Evolutionary conservation across 2,113 vertebrate species (phyloP).

Genomic region (Plecotus auritus): DNA sequence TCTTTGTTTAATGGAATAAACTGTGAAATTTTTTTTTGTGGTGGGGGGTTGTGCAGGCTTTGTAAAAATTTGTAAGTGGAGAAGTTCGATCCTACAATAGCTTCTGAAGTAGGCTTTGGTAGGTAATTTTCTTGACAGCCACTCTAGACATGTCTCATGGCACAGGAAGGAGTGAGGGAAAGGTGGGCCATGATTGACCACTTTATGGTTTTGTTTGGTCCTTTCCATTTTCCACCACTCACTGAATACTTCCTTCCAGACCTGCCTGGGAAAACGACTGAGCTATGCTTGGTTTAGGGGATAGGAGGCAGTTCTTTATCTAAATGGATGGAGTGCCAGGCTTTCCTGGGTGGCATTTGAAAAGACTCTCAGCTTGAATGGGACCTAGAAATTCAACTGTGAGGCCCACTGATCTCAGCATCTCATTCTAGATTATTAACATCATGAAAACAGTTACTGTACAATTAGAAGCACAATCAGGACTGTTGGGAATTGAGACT

Average conservation of each 20-base stretch:
- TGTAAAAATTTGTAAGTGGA: conserved; percentile 80
- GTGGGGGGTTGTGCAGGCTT: conserved; percentile 77
- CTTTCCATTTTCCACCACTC: conserved; percentile 43
- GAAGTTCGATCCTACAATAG: conserved; percentile 70
- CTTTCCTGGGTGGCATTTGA: not conserved
- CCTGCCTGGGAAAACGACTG: conserved; percentile 19
- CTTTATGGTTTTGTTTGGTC: conserved; percentile 42
- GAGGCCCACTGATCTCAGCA: not conserved
- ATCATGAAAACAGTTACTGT: not conserved
- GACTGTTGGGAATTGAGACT: not conserved
- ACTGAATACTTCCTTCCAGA: conserved; percentile 41
- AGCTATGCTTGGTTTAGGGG: not conserved
- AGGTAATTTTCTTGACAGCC: conserved; percentile 51
- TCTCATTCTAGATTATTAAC: not conserved
- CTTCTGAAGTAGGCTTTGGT: conserved; percentile 61
- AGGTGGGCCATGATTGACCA: not conserved
- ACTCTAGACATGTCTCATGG: conserved; percentile 27
- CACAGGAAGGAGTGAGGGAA: conserved; percentile 27
- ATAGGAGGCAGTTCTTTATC: not conserved
- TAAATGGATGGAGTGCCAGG: not conserved
- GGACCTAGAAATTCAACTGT: not conserved
- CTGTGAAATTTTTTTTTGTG: conserved; percentile 82
- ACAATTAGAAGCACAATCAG: not conserved
- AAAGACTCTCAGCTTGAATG: not conserved
- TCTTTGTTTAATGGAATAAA: conserved; percentile 86